Conservation (phyloP, 2,888 invertebrate species). For the Cephus pulcher region DNA sequence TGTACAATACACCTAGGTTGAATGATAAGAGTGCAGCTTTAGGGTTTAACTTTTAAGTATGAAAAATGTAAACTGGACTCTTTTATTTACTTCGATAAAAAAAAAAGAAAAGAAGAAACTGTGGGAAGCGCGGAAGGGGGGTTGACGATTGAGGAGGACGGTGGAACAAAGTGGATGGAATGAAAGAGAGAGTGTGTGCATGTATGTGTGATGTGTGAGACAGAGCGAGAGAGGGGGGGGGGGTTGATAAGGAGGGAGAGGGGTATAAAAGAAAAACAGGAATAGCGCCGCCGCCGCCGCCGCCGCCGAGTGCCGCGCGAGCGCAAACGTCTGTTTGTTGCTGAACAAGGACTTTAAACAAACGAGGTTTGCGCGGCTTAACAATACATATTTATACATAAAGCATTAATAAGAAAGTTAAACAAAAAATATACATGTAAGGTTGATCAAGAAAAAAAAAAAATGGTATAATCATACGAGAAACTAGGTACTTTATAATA, state of each 20-base stretch:
- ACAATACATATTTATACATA: conserved; percentile 66
- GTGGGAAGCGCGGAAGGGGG: background rate
- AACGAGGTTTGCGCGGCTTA: conserved; percentile 61
- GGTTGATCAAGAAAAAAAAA: conserved; percentile 54
- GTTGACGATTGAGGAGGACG: background rate
- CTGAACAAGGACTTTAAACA: conserved; percentile 57
- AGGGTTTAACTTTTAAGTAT: conserved; percentile 62
- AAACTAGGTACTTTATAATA: conserved; percentile 63
- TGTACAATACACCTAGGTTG: conserved; percentile 66
- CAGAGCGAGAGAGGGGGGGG: conserved; percentile 18
- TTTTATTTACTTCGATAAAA: conserved; percentile 53
- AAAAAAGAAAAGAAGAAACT: background rate
- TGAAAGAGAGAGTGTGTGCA: conserved; percentile 29
- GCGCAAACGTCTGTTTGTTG: conserved; percentile 61
- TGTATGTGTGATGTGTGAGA: background rate
- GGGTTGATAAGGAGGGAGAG: conserved; percentile 18
- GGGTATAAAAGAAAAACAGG: conserved; percentile 24
- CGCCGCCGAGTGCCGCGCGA: conserved; percentile 33
- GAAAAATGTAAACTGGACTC: conserved; percentile 52
- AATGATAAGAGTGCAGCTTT: conserved; percentile 66
- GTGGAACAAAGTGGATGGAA: conserved; percentile 20
- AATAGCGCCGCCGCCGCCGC: conserved; percentile 25
- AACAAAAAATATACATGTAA: conserved; percentile 60
- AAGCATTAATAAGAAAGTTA: conserved; percentile 65
- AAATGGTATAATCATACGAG: conserved; percentile 63